These are phyloP conservation scores for Meiosimyza decipiens DNA, from an alignment of 2,888 invertebrate species.

Conservation along the genomic window DNA sequence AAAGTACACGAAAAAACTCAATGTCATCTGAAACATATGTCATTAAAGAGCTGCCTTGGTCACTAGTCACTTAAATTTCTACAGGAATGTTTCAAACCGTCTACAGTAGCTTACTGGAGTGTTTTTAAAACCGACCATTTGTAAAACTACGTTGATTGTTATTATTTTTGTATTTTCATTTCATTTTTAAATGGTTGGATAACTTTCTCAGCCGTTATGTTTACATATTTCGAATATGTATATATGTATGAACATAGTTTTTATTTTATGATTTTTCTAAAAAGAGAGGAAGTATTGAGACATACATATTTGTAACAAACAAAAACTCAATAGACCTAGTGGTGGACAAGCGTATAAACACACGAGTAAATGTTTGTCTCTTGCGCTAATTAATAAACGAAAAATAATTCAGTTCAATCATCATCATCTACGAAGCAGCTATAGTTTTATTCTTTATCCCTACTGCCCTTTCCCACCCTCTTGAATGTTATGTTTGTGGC, in stretches of 20 bases:
- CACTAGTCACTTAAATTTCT: too few relatives aligned
- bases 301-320: neutral
- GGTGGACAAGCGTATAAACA: neutral
- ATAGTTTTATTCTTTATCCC: neutral
- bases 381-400: conserved; percentile 24
- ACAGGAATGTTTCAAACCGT: too few relatives aligned
- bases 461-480: neutral
- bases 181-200: conserved; percentile 26
- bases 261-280: neutral
- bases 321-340: too few relatives aligned
- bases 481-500: neutral
- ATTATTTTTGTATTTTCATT: too few relatives aligned
- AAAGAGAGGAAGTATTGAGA: neutral
- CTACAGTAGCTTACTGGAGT: too few relatives aligned
- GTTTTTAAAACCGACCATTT: too few relatives aligned
- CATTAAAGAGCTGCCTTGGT: too few relatives aligned
- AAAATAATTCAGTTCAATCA: neutral
- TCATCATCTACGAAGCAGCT: neutral
- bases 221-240: neutral
- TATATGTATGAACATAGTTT: too few relatives aligned
- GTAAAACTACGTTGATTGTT: too few relatives aligned
- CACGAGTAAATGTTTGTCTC: neutral
- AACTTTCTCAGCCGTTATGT: conserved; percentile 30
- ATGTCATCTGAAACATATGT: too few relatives aligned
- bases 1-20: too few relatives aligned